Base-by-base conservation (phyloP, 2,888 invertebrate genomes). In the Antitype chi region DNA sequence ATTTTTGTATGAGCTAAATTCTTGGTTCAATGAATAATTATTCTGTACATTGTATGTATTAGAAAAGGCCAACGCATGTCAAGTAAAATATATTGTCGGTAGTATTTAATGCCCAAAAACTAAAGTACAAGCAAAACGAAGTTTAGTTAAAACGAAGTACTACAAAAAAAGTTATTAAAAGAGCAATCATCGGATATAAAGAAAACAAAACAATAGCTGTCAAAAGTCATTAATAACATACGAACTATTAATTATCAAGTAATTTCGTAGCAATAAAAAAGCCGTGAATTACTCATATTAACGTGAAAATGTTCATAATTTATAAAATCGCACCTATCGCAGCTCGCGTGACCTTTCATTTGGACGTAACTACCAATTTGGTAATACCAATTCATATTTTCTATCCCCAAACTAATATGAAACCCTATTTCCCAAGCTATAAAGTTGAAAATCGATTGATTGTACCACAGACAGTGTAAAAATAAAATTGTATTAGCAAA, bases 191-290 rank as follows among this genome's bases (percentile, higher is more conserved):
- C 63, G 59, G 32, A 73, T 70, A 82, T 73, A 52, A 74, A 78
- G 47, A 71, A 85, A 82, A 80, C 74, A 76, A 87, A 82, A 78
- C 71, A 81, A 79, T 76, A 68, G 70, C 63, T 52, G 68, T 70
- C 76, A 74, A 23, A 78, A 80, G 53, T 59, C 80, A 85, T 85
- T 78, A 73, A 81, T 78, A 78, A 72, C 63, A 63, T 69, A 72
- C 77, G 52, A 67, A 72, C 79, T 83, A 86, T 85, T 87, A 88
- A 89, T 91, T 87, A 87, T 85, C 88, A 72, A 89, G 86, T 89
- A 89, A 90, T 90, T 91, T 89, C 60, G 81, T 74, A 70, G 86
- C 87, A 87, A 87, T 91, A 91, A 91, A 90, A 84, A 88, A 86
- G 67, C 79, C 78, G 80, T 87, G 80, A 87, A 89, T 87, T 86